Conservation (phyloP, 2,888 invertebrate genomes). For the Cynaeus angustus region DNA sequence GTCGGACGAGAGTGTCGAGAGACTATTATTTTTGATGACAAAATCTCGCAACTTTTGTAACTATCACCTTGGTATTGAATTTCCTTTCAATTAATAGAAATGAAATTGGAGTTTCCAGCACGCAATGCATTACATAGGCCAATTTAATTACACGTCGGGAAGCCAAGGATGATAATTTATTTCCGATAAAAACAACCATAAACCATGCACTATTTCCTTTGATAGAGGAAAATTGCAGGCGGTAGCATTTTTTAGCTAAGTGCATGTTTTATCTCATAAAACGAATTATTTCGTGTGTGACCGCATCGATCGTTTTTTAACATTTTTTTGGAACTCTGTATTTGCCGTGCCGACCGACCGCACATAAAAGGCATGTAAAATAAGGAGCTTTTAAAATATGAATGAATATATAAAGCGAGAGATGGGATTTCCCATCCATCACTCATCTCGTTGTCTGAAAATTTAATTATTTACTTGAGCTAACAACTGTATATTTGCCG, state of each 20-base stretch:
- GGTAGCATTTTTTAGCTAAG: too few relatives aligned
- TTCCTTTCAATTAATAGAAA: slow-evolving; percentile 15
- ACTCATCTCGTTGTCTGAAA: slow-evolving; percentile 6
- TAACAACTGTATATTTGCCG: slow-evolving; percentile 10
- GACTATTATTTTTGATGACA: slow-evolving; percentile 33
- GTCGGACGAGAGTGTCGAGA: slow-evolving; percentile 15
- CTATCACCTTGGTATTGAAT: slow-evolving; percentile 10
- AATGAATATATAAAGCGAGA: slow-evolving; percentile 11
- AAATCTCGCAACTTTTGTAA: slow-evolving; percentile 29
- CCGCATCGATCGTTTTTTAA: too few relatives aligned
- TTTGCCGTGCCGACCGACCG: neutral
- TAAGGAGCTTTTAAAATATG: slow-evolving; percentile 4
- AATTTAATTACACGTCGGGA: slow-evolving; percentile 7
- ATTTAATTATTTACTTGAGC: slow-evolving; percentile 16
- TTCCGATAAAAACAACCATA: neutral
- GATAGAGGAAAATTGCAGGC: too few relatives aligned
- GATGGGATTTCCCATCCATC: slow-evolving; percentile 11
- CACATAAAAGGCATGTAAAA: slow-evolving; percentile 2
- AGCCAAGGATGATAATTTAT: slow-evolving; percentile 1
- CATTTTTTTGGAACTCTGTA: too few relatives aligned
- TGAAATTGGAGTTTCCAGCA: slow-evolving; percentile 19
- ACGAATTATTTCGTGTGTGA: too few relatives aligned
- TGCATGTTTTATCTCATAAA: too few relatives aligned
- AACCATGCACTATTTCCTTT: neutral
- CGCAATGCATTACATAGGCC: slow-evolving; percentile 5